phyloP scores from a whole-genome alignment of 2,113 vertebrate species.

The Crocuta crocuta region DNA sequence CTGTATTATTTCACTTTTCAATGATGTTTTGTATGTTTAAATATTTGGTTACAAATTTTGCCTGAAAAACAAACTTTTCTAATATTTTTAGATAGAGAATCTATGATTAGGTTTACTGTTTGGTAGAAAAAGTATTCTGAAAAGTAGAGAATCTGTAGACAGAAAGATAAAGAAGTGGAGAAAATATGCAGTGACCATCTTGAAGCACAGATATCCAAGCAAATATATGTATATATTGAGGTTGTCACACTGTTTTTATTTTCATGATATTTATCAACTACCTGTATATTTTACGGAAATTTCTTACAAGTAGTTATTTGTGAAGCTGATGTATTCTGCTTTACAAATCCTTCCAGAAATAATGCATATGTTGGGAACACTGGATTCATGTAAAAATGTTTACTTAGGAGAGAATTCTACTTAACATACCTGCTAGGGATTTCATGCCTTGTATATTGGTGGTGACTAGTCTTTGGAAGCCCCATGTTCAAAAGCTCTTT shows the following conservation, averaged over 20 bases:
- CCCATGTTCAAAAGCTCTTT: neutral
- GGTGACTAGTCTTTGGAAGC: neutral
- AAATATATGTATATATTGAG: neutral
- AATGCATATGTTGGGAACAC: neutral
- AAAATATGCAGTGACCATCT: neutral
- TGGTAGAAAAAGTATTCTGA: neutral
- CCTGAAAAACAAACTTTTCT: neutral
- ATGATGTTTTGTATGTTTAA: neutral
- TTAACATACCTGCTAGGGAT: neutral
- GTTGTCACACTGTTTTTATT: neutral
- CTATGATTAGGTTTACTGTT: neutral
- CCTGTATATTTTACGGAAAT: neutral
- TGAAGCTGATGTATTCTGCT: neutral
- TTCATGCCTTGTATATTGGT: neutral
- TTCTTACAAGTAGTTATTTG: neutral
- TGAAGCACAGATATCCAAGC: neutral
- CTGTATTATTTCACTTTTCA: neutral
- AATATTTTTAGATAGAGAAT: neutral
- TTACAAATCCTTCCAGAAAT: neutral
- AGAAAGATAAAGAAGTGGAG: neutral
- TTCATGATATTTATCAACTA: neutral
- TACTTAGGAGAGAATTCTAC: neutral
- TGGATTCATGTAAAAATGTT: neutral
- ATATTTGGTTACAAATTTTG: constrained; percentile 3
- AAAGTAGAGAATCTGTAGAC: neutral